These are phyloP conservation scores for Ormyrus nitidulus DNA, from an alignment of 2,888 invertebrate genomes.

Conservation along the genomic window DNA sequence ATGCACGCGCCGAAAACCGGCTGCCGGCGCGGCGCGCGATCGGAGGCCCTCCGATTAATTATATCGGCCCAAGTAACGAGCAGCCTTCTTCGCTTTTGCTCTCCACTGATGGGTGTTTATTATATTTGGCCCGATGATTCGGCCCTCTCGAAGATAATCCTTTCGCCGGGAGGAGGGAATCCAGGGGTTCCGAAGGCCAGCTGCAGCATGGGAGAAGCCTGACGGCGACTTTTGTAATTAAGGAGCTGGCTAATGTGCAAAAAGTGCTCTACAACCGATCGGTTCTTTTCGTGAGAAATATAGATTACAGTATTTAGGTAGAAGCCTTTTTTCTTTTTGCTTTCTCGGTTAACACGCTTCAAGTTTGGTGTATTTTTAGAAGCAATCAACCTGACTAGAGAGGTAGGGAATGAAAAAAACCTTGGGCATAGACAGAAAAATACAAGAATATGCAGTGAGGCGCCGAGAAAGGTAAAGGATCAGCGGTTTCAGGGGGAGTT, in stretches of 20 bases:
- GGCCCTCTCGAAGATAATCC: neutral
- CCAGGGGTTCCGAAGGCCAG: constrained; percentile 14
- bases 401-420: too few species aligned
- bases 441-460: too few species aligned
- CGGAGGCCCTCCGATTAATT: constrained; percentile 66
- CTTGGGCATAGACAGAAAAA: too few species aligned
- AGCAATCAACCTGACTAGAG: too few species aligned
- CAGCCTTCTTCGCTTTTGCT: neutral
- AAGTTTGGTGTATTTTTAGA: too few species aligned
- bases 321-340: too few species aligned
- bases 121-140: constrained; percentile 17
- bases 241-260: neutral
- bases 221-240: constrained; percentile 2
- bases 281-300: too few species aligned
- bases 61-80: constrained; percentile 62
- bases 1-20: constrained; percentile 53
- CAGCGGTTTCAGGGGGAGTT: neutral
- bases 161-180: neutral
- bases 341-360: too few species aligned
- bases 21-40: constrained; percentile 53
- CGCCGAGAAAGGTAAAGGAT: neutral
- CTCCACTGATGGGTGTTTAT: neutral
- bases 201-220: neutral
- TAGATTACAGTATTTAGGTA: too few species aligned
- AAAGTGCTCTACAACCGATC: too few species aligned